Conservation (phyloP, 2,113 vertebrate genomes). For the Siphamia tubifer region DNA sequence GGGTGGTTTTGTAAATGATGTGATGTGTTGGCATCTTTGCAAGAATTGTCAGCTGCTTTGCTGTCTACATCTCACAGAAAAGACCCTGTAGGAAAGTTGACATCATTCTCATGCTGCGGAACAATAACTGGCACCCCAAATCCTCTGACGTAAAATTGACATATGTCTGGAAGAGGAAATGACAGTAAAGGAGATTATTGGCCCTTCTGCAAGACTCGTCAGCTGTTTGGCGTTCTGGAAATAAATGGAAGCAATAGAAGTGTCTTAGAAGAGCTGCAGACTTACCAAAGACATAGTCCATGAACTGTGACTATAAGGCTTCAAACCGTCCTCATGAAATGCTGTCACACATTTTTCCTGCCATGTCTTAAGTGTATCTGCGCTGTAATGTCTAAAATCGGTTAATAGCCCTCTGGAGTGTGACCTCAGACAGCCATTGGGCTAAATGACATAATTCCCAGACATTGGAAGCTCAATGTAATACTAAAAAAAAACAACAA, state of each 20-base stretch:
- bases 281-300: slow-evolving; percentile 45
- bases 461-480: slow-evolving; percentile 11
- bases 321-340: slow-evolving; percentile 42
- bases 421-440: slow-evolving; percentile 35
- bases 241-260: slow-evolving; percentile 35
- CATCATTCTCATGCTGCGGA: slow-evolving; percentile 59
- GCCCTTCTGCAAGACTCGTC: slow-evolving; percentile 43
- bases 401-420: slow-evolving; percentile 45
- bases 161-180: slow-evolving; percentile 43
- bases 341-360: slow-evolving; percentile 46
- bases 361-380: slow-evolving; percentile 22
- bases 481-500: slow-evolving; percentile 32
- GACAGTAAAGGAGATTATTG: slow-evolving; percentile 49
- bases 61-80: slow-evolving; percentile 34
- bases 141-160: slow-evolving; percentile 63
- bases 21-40: slow-evolving; percentile 57
- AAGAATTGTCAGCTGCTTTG: slow-evolving; percentile 57
- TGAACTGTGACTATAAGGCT: slow-evolving; percentile 54
- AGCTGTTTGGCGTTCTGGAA: slow-evolving; percentile 65
- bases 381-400: slow-evolving; percentile 28
- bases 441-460: slow-evolving; percentile 53
- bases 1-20: slow-evolving; percentile 45
- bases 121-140: slow-evolving; percentile 56
- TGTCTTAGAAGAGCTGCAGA: slow-evolving; percentile 37
- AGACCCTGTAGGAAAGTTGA: slow-evolving; percentile 46